Conservation (phyloP, 2,113 vertebrate genomes). For the Hippocampus comes region DNA sequence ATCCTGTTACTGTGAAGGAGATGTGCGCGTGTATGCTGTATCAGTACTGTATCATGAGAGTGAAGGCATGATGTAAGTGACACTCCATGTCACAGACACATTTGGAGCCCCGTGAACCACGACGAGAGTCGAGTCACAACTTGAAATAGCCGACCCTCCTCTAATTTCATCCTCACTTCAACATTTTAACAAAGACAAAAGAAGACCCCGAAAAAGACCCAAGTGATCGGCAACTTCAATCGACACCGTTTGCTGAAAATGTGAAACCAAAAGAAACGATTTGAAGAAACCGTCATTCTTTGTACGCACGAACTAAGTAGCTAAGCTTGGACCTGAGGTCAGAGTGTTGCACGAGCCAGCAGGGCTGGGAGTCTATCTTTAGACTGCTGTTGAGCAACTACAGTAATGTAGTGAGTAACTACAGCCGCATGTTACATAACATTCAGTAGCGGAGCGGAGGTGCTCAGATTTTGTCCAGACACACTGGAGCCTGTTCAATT, state of each 20-base stretch:
- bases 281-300: conserved; percentile 23
- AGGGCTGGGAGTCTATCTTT: conserved; percentile 55
- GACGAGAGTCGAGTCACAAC: conserved; percentile 8
- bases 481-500: conserved; percentile 53
- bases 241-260: neutral
- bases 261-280: neutral
- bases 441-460: conserved; percentile 33
- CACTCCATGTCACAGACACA: conserved; percentile 11
- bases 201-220: neutral
- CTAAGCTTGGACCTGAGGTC: conserved; percentile 50
- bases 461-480: conserved; percentile 48
- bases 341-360: conserved; percentile 33
- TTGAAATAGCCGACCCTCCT: conserved; percentile 19
- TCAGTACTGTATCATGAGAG: neutral
- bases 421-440: conserved; percentile 45
- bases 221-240: neutral
- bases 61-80: conserved; percentile 21
- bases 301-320: neutral
- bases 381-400: conserved; percentile 51
- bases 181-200: neutral
- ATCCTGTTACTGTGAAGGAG: neutral
- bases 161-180: neutral
- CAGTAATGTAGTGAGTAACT: conserved; percentile 8
- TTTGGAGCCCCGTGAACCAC: conserved; percentile 3
- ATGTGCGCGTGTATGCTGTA: neutral